A percentile compares a stretch with the other conserved stretches of the same genome.
phyloP scores from a whole-genome alignment of 2,113 vertebrate species.

The cattle (Bos taurus) region DNA sequence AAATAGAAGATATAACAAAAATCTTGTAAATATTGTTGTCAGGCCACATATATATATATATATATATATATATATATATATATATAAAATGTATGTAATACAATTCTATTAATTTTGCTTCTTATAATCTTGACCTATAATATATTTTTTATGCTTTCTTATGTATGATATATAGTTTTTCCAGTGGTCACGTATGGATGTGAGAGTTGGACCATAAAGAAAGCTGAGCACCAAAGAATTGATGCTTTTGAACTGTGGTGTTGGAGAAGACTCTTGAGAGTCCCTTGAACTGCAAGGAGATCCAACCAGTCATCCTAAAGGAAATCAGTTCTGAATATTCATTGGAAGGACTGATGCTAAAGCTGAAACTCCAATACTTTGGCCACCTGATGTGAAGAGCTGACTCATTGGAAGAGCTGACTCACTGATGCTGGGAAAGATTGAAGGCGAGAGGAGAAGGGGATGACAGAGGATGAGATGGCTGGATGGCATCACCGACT shows the following conservation, averaged over 20 bases:
- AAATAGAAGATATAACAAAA: not conserved
- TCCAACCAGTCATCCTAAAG: not conserved
- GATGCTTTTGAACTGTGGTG: not conserved
- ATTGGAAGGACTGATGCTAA: not conserved
- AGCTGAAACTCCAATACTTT: not conserved
- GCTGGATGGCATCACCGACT: not conserved
- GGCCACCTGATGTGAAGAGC: not conserved
- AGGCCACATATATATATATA: not conserved
- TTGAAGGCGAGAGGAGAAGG: not conserved
- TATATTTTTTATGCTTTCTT: not conserved
- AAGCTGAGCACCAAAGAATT: not conserved
- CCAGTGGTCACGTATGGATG: not conserved
- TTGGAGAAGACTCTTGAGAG: not conserved
- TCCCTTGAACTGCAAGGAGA: not conserved
- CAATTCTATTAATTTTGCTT: not conserved
- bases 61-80: not conserved
- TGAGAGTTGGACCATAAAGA: not conserved
- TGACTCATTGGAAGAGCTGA: not conserved
- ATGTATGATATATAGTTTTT: not conserved
- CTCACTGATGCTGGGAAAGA: not conserved
- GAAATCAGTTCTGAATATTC: not conserved
- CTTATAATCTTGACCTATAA: not conserved
- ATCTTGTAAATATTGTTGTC: not conserved
- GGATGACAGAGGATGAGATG: not conserved
- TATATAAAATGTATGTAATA: not conserved